Base-by-base conservation (phyloP, 2,797 vertebrate genomes). In the Melopsittacus undulatus region DNA sequence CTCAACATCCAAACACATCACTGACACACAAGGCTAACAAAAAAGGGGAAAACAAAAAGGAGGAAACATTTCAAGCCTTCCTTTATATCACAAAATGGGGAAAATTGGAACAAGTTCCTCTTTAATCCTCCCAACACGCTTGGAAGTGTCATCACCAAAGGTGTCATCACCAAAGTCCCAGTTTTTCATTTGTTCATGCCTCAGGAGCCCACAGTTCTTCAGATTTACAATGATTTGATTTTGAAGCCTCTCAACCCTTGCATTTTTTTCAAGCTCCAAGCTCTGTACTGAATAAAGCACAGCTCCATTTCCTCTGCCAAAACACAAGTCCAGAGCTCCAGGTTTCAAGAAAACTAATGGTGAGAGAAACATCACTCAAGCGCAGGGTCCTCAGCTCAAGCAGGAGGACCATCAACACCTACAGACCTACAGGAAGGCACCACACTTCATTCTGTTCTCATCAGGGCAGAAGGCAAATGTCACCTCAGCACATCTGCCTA, bases 361-460 rank as follows among this genome's bases (percentile, higher is more conserved):
- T 3, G 2, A 54, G 46, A 66, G 75, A 82, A 91, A 30, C 32
- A 36, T 57, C 45, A 30, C 13, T 30, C 26, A 24, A 74, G 4
- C 1, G 3, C 19, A 0, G 2, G 24, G 13, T 45, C n/a, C 45
- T 76, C 40, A 15, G n/a, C 51, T 46, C 54, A 36, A 63, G 56
- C n/a, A 63, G 64, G 34, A 90, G 67, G 40, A 64, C 78, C 46
- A 30, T 0, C 19, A 22, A 59, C 23, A 66, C 20, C 82, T 54
- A 36, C 57, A 63, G 62, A 62, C 9, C 10, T 61, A 52, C 16
- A 12, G 1, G 1, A 83, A 70, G 46, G 73, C 43, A 86, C 29
- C 22, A 27, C 17, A 5, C 36, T 36, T 38, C 24, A 38, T 42
- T 67, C 22, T 0, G 0, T 21, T 64, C 42, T 42, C 2, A 0